Base-by-base conservation (phyloP, 2,797 vertebrate genomes). In the Lophius americanus region DNA sequence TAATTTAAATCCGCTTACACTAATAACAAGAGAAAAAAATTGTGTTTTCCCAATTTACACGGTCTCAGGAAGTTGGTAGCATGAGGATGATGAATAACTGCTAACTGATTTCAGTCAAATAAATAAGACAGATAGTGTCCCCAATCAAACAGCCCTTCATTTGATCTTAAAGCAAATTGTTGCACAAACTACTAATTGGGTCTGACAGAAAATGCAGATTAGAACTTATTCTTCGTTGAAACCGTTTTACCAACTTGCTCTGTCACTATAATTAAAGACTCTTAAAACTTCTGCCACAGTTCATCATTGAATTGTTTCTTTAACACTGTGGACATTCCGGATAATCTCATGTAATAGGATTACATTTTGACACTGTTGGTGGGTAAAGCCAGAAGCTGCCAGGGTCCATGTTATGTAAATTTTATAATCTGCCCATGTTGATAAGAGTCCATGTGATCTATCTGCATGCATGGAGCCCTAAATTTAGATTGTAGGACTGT, bases 1-100 rank as follows among this genome's bases (percentile, higher is more conserved):
- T 68, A 47, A 56, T 60, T 79, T 68, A 72, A 61, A 64, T 9
- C 42, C 52, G 52, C 14, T 36, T 67, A 71, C 48, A 10, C n/a
- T 8, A 58, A 67, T 75, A 78, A 67, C 11, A 58, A 43, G 8
- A 35, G 4, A 58, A 10, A 11, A 39, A 9, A 35, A 7, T 23
- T 36, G 32, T 41, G 39, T 58, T 65, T 56, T 61, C 10, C 12
- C 6, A 36, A 2, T 6, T 32, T 51, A 14, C 46, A 42, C 7
- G 6, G 41, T 10, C 10, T 36, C n/a, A 10, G 32, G 38, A n/a
- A 7, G 35, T 55, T 41, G 36, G n/a, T 54, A 42, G 33, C 13
- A 50, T 36, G 9, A 32, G 60, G 10, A 37, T 52, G 7, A 48
- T 60, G n/a, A 78, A 69, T 67, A 75, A 53, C 12, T 52, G 8